These are phyloP conservation scores for Meloidogyne hapla DNA, from an alignment of 1,140 invertebrate genomes.

Conservation along the genomic window DNA sequence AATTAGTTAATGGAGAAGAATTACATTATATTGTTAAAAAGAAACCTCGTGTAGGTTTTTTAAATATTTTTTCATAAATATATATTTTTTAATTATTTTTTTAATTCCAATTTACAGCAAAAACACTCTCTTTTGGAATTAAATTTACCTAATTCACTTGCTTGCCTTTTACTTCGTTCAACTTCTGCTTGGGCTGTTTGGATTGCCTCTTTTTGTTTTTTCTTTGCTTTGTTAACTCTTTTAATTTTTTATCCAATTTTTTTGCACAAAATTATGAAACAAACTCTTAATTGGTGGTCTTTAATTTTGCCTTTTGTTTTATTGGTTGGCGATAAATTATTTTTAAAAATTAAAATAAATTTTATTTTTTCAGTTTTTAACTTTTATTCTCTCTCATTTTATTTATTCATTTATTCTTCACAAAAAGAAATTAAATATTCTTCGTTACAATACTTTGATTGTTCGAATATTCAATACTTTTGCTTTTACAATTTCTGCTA, in stretches of 20 bases:
- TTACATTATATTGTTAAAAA: conserved; percentile 20
- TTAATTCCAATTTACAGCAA: too few species aligned
- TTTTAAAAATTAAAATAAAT: background rate
- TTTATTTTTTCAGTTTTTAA: conserved; percentile 14
- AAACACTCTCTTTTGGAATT: background rate
- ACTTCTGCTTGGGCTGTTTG: conserved; percentile 35
- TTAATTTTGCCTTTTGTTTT: conserved; percentile 16
- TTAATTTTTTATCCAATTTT: conserved; percentile 43
- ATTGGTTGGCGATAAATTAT: conserved; percentile 11
- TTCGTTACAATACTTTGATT: conserved; percentile 12
- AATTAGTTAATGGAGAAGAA: conserved; percentile 45
- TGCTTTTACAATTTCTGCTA: conserved; percentile 27
- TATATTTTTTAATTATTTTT: conserved; percentile 19
- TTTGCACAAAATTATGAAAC: conserved; percentile 25
- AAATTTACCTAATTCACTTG: background rate
- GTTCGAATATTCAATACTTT: conserved; percentile 38
- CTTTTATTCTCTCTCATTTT: conserved; percentile 14
- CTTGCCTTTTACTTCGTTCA: conserved; percentile 34
- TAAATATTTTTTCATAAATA: background rate
- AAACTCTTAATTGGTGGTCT: conserved; percentile 6
- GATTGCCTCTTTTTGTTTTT: conserved; percentile 43
- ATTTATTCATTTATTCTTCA: conserved; percentile 5
- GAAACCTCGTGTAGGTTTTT: background rate
- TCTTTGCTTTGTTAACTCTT: conserved; percentile 39
- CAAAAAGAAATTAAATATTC: conserved; percentile 16